phyloP scores from a whole-genome alignment of 2,888 invertebrate species.

The Yponomeuta malinellus region DNA sequence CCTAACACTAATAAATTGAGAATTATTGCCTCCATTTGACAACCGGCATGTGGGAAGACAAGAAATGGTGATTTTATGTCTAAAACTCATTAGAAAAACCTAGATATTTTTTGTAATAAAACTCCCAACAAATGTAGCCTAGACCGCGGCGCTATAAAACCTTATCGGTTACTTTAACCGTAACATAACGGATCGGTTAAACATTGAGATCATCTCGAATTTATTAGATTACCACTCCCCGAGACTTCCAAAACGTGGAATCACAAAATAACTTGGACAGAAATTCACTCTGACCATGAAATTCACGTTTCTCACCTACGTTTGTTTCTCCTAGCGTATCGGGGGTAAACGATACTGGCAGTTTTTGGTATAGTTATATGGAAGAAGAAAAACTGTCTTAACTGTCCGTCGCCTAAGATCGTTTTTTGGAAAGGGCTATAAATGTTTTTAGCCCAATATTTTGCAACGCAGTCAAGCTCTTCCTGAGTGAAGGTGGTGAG shows the following conservation, averaged over 20 bases:
- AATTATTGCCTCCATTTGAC: conserved; percentile 5
- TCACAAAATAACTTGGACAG: neutral
- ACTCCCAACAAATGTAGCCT: neutral
- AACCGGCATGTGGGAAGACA: neutral
- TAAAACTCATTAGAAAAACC: neutral
- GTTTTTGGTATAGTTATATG: no score
- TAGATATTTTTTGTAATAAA: neutral
- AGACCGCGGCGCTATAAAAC: neutral
- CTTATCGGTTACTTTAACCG: conserved; percentile 6
- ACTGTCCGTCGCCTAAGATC: no score
- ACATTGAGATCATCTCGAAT: neutral
- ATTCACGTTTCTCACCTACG: neutral
- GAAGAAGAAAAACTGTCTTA: no score
- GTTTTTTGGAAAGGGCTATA: no score
- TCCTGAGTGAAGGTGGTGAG: no score
- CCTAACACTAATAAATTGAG: neutral
- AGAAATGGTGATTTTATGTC: neutral
- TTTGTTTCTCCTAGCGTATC: no score
- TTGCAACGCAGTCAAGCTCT: no score
- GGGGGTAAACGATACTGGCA: no score
- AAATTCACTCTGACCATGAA: neutral
- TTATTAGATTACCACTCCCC: neutral
- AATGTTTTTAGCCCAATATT: no score
- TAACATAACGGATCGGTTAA: conserved; percentile 1
- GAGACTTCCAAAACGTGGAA: neutral